Percentiles rank a stretch among this genome's conserved stretches.
Evolutionary conservation across 2,888 invertebrate species (phyloP).

Genomic region (Mimas tiliae): DNA sequence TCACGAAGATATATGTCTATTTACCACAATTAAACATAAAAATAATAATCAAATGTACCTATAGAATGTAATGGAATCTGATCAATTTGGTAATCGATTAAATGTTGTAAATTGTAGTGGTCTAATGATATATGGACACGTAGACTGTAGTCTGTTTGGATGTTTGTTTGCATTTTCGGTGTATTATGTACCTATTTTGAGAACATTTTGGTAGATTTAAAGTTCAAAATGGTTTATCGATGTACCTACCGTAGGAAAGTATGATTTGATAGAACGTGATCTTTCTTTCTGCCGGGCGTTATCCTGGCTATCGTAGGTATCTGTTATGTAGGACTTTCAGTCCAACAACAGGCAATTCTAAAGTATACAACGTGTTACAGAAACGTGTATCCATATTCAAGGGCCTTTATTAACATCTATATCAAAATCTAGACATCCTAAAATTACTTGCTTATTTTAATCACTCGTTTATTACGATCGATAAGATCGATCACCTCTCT

Average conservation of each 20-base stretch:
- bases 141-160: not conserved
- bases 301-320: too few relatives aligned
- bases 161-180: constrained; percentile 10
- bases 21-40: constrained; percentile 70
- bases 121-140: not conserved
- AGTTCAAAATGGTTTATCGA: not conserved
- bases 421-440: too few relatives aligned
- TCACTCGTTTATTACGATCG: too few relatives aligned
- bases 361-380: too few relatives aligned
- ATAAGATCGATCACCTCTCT: too few relatives aligned
- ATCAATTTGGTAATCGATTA: constrained; percentile 42
- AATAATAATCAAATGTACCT: constrained; percentile 49
- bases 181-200: not conserved
- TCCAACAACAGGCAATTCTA: too few relatives aligned
- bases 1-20: constrained; percentile 60
- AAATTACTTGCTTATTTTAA: too few relatives aligned
- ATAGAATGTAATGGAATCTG: constrained; percentile 16
- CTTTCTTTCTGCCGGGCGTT: too few relatives aligned
- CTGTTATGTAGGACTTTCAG: too few relatives aligned
- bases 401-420: too few relatives aligned
- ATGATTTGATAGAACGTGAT: not conserved
- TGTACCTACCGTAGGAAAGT: not conserved
- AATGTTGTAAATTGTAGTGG: constrained; percentile 31
- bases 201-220: not conserved
- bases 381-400: too few relatives aligned